Percentiles rank a stretch among this genome's conserved stretches.
phyloP scores from a whole-genome alignment of 1,140 invertebrate genomes.

The Panulirus ornatus region DNA sequence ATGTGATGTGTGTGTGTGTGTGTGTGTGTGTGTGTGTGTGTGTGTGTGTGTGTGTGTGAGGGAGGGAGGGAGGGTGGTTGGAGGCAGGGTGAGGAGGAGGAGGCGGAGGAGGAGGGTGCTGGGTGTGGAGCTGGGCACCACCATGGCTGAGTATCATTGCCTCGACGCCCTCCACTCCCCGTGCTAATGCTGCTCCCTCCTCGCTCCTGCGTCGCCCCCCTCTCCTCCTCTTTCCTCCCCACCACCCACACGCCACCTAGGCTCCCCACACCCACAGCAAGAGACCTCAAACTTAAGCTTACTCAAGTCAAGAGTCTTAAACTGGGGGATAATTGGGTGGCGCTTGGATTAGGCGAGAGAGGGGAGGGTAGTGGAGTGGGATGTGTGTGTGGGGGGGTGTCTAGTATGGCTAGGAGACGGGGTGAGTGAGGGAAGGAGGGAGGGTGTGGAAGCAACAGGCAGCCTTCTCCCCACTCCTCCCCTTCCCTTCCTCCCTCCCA shows the following conservation, averaged over 20 bases:
- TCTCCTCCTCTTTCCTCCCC: too few species aligned
- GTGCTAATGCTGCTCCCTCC: too few species aligned
- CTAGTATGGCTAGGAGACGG: background rate
- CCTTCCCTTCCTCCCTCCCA: background rate
- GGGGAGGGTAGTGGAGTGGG: background rate
- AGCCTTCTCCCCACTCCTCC: background rate
- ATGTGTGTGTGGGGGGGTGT: background rate
- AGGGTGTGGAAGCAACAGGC: background rate
- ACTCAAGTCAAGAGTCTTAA: too few species aligned
- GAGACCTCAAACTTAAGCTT: too few species aligned
- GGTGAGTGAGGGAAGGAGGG: background rate
- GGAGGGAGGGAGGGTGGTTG: too few species aligned
- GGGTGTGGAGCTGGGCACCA: background rate
- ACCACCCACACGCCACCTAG: too few species aligned
- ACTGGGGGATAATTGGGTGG: too few species aligned
- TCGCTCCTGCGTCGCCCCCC: too few species aligned
- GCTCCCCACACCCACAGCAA: too few species aligned
- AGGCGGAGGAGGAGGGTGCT: background rate
- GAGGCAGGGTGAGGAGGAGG: background rate
- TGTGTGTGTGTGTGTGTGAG: slow-evolving; percentile 7
- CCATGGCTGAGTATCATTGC: too few species aligned
- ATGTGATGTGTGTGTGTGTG: background rate
- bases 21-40: background rate
- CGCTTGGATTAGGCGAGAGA: background rate
- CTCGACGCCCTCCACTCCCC: too few species aligned